Evolutionary conservation across 2,888 invertebrate genomes (phyloP).

Genomic region (Aphrophora alni): DNA sequence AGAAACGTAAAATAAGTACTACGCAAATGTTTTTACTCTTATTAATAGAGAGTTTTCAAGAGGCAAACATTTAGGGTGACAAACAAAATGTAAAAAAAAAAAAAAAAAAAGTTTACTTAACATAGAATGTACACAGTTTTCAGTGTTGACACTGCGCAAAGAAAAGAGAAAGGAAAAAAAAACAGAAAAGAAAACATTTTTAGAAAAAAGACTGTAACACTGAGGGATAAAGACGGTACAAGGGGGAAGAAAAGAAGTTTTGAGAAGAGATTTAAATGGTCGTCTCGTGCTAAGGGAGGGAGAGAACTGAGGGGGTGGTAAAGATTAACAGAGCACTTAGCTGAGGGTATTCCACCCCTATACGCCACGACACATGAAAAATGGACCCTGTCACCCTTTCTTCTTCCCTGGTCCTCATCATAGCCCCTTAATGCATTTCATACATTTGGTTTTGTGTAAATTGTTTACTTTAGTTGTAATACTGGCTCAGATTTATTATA

Average conservation of each 20-base stretch:
- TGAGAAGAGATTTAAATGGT: slow-evolving; percentile 40
- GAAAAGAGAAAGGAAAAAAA: not conserved
- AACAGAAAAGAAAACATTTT: not conserved
- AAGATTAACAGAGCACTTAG: slow-evolving; percentile 9
- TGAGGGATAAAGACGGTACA: not conserved
- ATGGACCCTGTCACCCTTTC: slow-evolving; percentile 6
- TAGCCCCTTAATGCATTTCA: not conserved
- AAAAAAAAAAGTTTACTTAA: not conserved
- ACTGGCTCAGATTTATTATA: not conserved
- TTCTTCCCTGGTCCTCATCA: not conserved
- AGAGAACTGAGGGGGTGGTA: not conserved
- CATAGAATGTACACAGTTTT: not conserved
- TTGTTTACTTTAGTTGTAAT: not conserved
- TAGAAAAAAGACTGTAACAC: not conserved
- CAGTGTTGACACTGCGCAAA: not conserved
- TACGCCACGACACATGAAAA: not conserved
- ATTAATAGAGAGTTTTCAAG: not conserved
- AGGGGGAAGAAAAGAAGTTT: slow-evolving; percentile 29
- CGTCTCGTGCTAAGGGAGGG: not conserved
- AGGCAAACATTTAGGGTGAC: not conserved
- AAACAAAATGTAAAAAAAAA: not conserved
- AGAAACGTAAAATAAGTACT: not conserved
- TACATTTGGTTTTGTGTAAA: slow-evolving; percentile 5
- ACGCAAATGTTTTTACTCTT: not conserved
- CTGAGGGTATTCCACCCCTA: not conserved